Conservation (phyloP, 2,888 invertebrate genomes). For the Leptura quadrifasciata region DNA sequence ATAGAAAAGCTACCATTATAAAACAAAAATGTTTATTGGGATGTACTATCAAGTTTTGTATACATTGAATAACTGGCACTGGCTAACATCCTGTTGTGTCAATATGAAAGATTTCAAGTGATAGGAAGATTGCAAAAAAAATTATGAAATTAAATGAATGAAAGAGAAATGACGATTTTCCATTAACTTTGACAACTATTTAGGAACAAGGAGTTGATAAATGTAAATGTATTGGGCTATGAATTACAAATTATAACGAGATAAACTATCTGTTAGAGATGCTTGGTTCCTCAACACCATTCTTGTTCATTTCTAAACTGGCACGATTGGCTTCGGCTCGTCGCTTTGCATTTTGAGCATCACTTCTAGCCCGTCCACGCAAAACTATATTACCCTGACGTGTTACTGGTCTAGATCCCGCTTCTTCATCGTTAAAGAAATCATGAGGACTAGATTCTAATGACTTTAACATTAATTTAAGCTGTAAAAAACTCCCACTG, state of each 20-base stretch:
- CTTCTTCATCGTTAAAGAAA: slow-evolving; percentile 45
- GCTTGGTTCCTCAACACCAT: slow-evolving; percentile 39
- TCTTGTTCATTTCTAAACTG: slow-evolving; percentile 51
- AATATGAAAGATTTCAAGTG: too few relatives aligned
- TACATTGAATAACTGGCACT: too few relatives aligned
- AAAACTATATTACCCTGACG: slow-evolving; percentile 62
- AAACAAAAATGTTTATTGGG: too few relatives aligned
- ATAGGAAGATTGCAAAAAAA: too few relatives aligned
- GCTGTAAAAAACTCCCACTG: slow-evolving; percentile 19
- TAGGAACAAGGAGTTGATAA: slow-evolving; percentile 35
- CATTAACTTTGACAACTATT: slow-evolving; percentile 17
- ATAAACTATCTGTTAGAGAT: slow-evolving; percentile 49
- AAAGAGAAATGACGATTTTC: slow-evolving; percentile 11
- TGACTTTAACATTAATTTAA: slow-evolving; percentile 49
- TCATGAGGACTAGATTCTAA: slow-evolving; percentile 52
- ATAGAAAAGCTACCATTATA: too few relatives aligned
- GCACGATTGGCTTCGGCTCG: slow-evolving; percentile 69
- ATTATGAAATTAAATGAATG: too few relatives aligned
- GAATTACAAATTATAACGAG: slow-evolving; percentile 38
- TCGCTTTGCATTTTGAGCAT: slow-evolving; percentile 68
- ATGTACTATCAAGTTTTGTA: too few relatives aligned
- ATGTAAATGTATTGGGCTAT: slow-evolving; percentile 43
- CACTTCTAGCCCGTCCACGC: slow-evolving; percentile 69
- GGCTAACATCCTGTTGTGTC: too few relatives aligned
- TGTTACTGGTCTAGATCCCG: slow-evolving; percentile 45